These are phyloP conservation scores for Tipula lateralis DNA, from an alignment of 2,888 invertebrate genomes.

Conservation along the genomic window DNA sequence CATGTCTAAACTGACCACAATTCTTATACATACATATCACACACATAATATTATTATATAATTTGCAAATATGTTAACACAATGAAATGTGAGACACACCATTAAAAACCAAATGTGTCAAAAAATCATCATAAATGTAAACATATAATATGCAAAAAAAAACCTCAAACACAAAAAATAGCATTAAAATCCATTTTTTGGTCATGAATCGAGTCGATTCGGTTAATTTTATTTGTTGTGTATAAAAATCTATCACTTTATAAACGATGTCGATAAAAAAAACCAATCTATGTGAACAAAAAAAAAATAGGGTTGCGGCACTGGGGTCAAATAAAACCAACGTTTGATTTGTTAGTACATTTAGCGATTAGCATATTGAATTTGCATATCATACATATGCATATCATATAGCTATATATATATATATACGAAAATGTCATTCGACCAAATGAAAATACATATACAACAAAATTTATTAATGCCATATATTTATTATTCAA, in stretches of 20 bases:
- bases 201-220: not conserved
- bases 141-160: not conserved
- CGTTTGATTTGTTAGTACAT: not conserved
- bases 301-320: not conserved
- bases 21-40: not conserved
- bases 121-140: not conserved
- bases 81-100: constrained; percentile 5
- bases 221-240: constrained; percentile 5
- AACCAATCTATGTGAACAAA: not conserved
- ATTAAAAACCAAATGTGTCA: not conserved
- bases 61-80: not conserved
- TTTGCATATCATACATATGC: too few relatives aligned
- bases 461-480: not conserved
- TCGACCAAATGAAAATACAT: not conserved
- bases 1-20: not conserved
- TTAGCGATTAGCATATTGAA: not conserved
- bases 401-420: too few relatives aligned
- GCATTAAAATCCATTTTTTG: not conserved
- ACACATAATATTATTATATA: not conserved
- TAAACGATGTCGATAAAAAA: not conserved
- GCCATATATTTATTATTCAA: not conserved
- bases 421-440: too few relatives aligned
- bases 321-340: not conserved
- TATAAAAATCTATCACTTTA: not conserved
- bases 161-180: not conserved